A percentile compares a stretch with the other conserved stretches of the same genome.
Conservation (phyloP, 2,888 invertebrate genomes). For the Agrochola litura region DNA sequence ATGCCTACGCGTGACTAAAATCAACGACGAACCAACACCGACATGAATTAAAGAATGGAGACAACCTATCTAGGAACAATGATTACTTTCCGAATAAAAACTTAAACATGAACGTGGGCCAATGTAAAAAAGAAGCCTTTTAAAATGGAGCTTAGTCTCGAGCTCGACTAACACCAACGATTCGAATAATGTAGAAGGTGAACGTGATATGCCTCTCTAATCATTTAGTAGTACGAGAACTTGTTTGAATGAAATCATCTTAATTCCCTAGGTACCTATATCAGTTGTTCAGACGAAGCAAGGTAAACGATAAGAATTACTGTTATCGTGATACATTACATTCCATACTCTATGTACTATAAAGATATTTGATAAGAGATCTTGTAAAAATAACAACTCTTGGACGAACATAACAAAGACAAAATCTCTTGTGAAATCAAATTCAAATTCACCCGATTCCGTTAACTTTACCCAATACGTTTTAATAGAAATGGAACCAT, state of each 20-base stretch:
- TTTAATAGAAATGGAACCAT: constrained; percentile 28
- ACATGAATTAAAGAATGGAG: constrained; percentile 75
- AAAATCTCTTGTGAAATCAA: constrained; percentile 33
- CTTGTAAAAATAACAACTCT: constrained; percentile 64
- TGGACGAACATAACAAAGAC: constrained; percentile 56
- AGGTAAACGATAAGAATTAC: constrained; percentile 68
- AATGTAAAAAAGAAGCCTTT: constrained; percentile 51
- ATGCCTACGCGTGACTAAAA: constrained; percentile 86
- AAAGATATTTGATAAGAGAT: constrained; percentile 65
- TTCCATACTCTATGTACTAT: constrained; percentile 63
- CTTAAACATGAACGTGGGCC: constrained; percentile 48
- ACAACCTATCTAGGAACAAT: constrained; percentile 71
- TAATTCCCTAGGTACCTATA: constrained; percentile 58
- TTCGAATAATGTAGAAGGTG: constrained; percentile 43
- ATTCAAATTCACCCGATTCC: constrained; percentile 1
- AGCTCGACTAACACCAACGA: constrained; percentile 31
- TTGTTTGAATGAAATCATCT: constrained; percentile 65
- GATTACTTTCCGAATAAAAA: constrained; percentile 64
- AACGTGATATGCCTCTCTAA: constrained; percentile 56
- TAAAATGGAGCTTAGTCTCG: constrained; percentile 35
- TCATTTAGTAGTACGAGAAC: constrained; percentile 50
- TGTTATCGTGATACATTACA: constrained; percentile 73
- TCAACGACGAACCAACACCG: constrained; percentile 74
- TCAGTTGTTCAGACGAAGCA: constrained; percentile 60
- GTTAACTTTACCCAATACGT: constrained; percentile 8